Conservation (phyloP, 2,888 invertebrate genomes). For the Ochropleura plecta region DNA sequence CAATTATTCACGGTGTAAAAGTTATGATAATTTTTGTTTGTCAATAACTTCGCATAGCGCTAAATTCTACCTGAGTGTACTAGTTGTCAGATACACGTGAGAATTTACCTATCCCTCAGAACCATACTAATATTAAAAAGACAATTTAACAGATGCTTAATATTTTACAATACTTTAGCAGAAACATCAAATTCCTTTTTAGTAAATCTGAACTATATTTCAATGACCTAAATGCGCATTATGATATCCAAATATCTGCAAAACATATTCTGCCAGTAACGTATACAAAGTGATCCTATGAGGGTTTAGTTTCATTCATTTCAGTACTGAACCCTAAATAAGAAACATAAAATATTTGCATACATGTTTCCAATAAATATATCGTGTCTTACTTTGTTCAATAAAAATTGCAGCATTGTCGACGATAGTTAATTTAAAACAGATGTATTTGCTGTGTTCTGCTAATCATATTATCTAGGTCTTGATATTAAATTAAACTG, state of each 20-base stretch:
- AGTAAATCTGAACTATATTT: background rate
- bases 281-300: background rate
- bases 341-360: too few relatives aligned
- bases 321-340: too few relatives aligned
- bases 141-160: background rate
- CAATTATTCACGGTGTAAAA: too few relatives aligned
- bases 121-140: background rate
- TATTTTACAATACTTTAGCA: background rate
- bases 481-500: background rate
- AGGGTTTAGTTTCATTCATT: too few relatives aligned
- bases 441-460: background rate
- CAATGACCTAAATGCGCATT: conserved; percentile 15
- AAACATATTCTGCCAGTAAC: conserved; percentile 27
- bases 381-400: background rate
- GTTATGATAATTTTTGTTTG: too few relatives aligned
- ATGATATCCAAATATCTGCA: conserved; percentile 26
- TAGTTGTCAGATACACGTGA: too few relatives aligned
- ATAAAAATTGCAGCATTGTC: background rate
- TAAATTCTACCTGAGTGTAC: too few relatives aligned
- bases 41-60: too few relatives aligned
- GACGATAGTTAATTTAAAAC: background rate
- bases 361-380: background rate
- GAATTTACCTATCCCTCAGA: too few relatives aligned
- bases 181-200: background rate
- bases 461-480: background rate